Evolutionary conservation across 2,113 vertebrate species (phyloP), one percentile per base, ranked within the genome.

Genomic region (Campylorhamphus procurvoides): DNA sequence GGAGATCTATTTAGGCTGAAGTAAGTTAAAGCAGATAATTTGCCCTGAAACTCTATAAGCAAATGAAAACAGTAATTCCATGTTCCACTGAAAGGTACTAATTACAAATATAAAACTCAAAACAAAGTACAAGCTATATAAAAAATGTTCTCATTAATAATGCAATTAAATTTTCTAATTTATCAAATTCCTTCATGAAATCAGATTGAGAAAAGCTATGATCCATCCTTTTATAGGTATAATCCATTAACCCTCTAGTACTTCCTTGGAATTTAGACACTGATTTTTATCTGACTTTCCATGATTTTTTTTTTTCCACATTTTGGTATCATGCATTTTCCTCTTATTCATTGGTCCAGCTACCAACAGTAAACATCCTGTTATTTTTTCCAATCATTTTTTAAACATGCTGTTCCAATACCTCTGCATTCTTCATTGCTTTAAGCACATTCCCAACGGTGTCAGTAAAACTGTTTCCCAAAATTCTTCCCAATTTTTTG

Each of bases 341-440:
- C 37, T 60, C 68, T n/a, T 60, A 46, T 56, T 87, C 44, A 68
- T 27, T 53, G 28, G 23, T 76, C 58, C 84, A 78, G 56, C 47
- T 80, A 93, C 39, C 35, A 74, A 90, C 27, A 86, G 39, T 40
- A 93, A 93, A 86, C 63, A 84, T 33, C 56, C 80, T 76, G 73
- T 47, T 66, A 84, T 49, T 68, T 87, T 87, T 94, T 87, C 84
- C 77, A 82, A 80, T 90, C 64, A 95, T 89, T 93, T 86, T 92
- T 94, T 94, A 79, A 97, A 97, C 66, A 96, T 95, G 74, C 75
- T 75, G 74, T 83, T 93, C 85, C 94, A 97, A 97, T 97, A 99
- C 99, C 98, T 99, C 99, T 35, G 99, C 99, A 96, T 98, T 99
- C 98, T 99, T 99, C 98, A 99, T 97, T 91, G 99, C 98, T 98